These are phyloP conservation scores for Diabrotica virgifera DNA, from an alignment of 1,140 invertebrate species.

Conservation along the genomic window DNA sequence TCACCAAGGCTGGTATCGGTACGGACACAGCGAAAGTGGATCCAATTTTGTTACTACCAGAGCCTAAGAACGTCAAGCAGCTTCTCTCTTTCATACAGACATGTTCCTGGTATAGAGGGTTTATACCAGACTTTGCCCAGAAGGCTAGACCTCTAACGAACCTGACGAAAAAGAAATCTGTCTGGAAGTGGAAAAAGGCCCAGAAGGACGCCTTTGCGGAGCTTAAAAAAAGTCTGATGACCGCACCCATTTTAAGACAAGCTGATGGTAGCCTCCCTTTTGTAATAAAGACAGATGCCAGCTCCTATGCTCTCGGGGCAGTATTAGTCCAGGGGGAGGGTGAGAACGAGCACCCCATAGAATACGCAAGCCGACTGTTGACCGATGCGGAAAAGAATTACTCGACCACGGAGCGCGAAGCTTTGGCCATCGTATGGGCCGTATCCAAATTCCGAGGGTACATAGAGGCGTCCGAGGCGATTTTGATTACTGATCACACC, in stretches of 20 bases:
- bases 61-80: background rate
- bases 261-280: constrained; percentile 11
- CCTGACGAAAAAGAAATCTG: constrained; percentile 38
- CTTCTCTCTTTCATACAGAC: constrained; percentile 20
- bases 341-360: no score
- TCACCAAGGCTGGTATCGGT: background rate
- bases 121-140: constrained; percentile 23
- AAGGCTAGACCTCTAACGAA: constrained; percentile 23
- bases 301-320: constrained; percentile 43
- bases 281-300: constrained; percentile 22
- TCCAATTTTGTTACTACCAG: no score
- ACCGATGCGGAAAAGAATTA: constrained; percentile 45
- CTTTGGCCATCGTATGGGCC: constrained; percentile 47
- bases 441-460: constrained; percentile 36
- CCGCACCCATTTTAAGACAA: constrained; percentile 16
- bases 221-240: constrained; percentile 26
- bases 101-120: constrained; percentile 26
- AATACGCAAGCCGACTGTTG: constrained; percentile 44
- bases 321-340: constrained; percentile 43
- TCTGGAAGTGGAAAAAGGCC: constrained; percentile 39
- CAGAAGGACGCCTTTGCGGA: constrained; percentile 38
- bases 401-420: constrained; percentile 45
- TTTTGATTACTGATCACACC: constrained; percentile 48
- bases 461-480: constrained; percentile 32
- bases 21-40: no score